phyloP scores from a whole-genome alignment of 2,888 invertebrate species.

The Galeopsomyia nigrocyanea region DNA sequence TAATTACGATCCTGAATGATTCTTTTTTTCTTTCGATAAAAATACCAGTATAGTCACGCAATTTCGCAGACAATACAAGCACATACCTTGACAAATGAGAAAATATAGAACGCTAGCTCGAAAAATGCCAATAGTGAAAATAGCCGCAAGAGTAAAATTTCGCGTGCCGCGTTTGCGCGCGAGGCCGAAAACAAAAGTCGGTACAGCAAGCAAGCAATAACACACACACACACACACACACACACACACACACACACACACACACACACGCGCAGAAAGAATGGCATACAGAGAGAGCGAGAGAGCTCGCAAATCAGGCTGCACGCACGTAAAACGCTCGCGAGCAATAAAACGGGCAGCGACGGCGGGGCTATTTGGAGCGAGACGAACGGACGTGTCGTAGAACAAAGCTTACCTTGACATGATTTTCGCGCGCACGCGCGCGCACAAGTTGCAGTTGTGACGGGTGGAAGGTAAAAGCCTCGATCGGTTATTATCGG shows the following conservation, averaged over 20 bases:
- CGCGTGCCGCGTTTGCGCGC: not conserved
- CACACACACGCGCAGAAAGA: not conserved
- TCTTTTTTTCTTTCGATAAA: no score
- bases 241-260: not conserved
- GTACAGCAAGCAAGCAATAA: no score
- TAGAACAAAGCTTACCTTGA: constrained; percentile 47
- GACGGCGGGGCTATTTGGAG: constrained; percentile 43
- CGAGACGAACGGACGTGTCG: constrained; percentile 45
- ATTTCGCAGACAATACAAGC: no score
- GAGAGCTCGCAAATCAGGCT: constrained; percentile 9
- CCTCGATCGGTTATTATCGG: constrained; percentile 14
- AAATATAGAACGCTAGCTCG: no score
- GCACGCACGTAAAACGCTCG: constrained; percentile 32
- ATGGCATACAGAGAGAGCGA: not conserved
- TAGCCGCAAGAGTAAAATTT: no score
- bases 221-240: not conserved
- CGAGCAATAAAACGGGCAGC: not conserved
- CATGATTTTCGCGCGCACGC: constrained; percentile 26
- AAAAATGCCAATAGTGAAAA: no score
- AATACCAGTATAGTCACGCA: no score
- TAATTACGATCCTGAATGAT: no score
- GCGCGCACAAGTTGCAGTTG: no score
- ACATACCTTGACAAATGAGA: no score
- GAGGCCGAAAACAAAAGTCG: constrained; percentile 19
- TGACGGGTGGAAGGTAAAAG: constrained; percentile 16